Percentiles rank a stretch among this genome's conserved stretches.
Evolutionary conservation across 2,797 vertebrate genomes (phyloP).

Genomic region (Austrolebias charrua): DNA sequence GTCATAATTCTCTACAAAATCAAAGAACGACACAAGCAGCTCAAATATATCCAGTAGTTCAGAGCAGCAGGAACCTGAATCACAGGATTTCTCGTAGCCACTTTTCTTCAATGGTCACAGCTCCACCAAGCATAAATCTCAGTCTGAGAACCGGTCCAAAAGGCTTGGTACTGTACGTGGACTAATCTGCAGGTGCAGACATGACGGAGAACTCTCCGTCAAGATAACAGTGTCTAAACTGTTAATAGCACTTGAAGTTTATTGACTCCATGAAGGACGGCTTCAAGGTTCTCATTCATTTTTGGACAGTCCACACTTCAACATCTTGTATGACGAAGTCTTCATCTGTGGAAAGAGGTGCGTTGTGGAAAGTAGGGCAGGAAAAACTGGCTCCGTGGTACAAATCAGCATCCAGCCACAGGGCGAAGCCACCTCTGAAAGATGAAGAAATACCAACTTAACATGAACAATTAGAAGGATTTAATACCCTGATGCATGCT

Average conservation of each 20-base stretch:
- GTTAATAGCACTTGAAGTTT: conserved; percentile 1
- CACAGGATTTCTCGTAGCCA: conserved; percentile 12
- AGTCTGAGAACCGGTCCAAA: background rate
- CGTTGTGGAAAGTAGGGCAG: conserved; percentile 92
- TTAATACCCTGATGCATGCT: too few species aligned
- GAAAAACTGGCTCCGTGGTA: conserved; percentile 90
- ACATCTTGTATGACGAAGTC: conserved; percentile 90
- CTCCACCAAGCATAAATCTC: conserved; percentile 7
- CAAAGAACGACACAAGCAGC: background rate
- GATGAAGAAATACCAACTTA: background rate
- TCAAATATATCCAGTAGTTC: background rate
- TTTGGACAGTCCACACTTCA: conserved; percentile 83
- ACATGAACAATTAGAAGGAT: too few species aligned
- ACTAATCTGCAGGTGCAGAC: conserved; percentile 8
- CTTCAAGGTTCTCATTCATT: conserved; percentile 30
- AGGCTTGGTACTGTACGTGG: conserved; percentile 5
- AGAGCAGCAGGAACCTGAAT: conserved; percentile 20
- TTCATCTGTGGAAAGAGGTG: conserved; percentile 87
- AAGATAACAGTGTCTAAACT: conserved; percentile 3
- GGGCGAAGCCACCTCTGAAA: conserved; percentile 87
- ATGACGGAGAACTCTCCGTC: too few species aligned
- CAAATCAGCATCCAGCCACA: conserved; percentile 94
- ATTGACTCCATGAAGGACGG: conserved; percentile 24
- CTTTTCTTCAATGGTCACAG: conserved; percentile 14
- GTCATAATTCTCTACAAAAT: conserved; percentile 7